Evolutionary conservation across 2,113 vertebrate species (phyloP), one percentile per base, ranked within the genome.

Genomic region (Thamnaconus septentrionalis): DNA sequence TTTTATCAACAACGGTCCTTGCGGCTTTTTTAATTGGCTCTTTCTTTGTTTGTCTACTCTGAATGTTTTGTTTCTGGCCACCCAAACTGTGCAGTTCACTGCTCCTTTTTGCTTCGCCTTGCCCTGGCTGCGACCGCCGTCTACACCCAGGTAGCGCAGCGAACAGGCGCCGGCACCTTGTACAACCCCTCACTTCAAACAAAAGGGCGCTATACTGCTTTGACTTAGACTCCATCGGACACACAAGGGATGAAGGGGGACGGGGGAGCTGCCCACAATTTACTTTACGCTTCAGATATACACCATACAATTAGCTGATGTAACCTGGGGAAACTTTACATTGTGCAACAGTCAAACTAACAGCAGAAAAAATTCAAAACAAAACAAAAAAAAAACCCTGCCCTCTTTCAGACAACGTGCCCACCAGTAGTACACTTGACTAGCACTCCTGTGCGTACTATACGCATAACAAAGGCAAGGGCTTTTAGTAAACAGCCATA

Each of bases 401-500:
- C 43, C 31, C 47, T 73, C 44, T 50, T 48, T 73, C 52, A 53
- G 58, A 57, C 18, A 31, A 31, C 12, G 65, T 47, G 1, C 53
- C 52, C 56, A 49, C 53, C 59, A 64, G 59, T 54, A 74, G 69
- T 71, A 68, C 61, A 65, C 75, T 79, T 81, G 73, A 82, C 71
- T 58, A 82, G 82, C 81, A 76, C 70, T 66, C 73, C 40, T 5
- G 64, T 50, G 48, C n/a, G n/a, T 66, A 73, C 71, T 73, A 75
- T 71, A 76, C 73, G 71, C 75, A 86, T 80, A 86, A 85, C 77
- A 87, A 83, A 81, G 83, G 61, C 79, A 72, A 75, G 74, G 73
- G 78, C 85, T 88, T 88, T 84, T 85, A 90, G 87, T 87, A 90
- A 90, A 90, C 79, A 65, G 76, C 78, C 41, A 82, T 88, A 84